These are phyloP conservation scores for Rhimphoctona megacephalus DNA, from an alignment of 2,888 invertebrate species.

Conservation along the genomic window DNA sequence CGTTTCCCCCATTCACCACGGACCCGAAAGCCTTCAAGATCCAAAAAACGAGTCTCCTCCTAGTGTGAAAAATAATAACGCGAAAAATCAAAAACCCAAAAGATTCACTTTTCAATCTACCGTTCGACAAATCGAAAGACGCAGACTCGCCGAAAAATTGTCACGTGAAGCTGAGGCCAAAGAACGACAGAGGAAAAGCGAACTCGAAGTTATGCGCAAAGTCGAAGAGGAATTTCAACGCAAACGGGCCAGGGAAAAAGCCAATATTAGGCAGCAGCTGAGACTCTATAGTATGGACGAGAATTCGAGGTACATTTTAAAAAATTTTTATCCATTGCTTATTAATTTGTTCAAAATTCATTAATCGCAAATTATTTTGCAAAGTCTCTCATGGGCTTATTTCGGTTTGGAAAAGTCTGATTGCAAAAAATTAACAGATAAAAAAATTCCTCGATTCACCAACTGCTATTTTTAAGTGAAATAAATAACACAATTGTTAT, in stretches of 20 bases:
- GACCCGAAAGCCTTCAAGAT: conserved; percentile 83
- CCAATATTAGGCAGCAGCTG: conserved; percentile 91
- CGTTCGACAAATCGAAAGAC: conserved; percentile 92
- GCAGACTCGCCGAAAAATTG: conserved; percentile 90
- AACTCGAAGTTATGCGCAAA: conserved; percentile 93
- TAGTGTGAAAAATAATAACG: conserved; percentile 64
- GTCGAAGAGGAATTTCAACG: conserved; percentile 95
- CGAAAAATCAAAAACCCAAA: conserved; percentile 85
- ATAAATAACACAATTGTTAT: too few relatives aligned
- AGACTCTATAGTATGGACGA: conserved; percentile 89
- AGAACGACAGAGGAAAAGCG: conserved; percentile 91
- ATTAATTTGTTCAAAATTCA: background rate
- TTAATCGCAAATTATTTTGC: too few relatives aligned
- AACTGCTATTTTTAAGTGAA: too few relatives aligned
- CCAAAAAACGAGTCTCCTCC: conserved; percentile 64
- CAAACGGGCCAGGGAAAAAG: conserved; percentile 92
- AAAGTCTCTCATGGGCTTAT: too few relatives aligned
- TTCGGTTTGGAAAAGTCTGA: too few relatives aligned
- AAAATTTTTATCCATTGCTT: background rate
- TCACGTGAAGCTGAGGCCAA: conserved; percentile 92
- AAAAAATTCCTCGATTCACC: too few relatives aligned
- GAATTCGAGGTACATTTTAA: conserved; percentile 82
- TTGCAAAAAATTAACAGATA: too few relatives aligned
- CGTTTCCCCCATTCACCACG: conserved; percentile 69
- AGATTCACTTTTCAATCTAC: conserved; percentile 94